Percentiles rank a stretch among this genome's conserved stretches.
phyloP scores from a whole-genome alignment of 2,888 invertebrate genomes.

The Digitonthophagus gazella region DNA sequence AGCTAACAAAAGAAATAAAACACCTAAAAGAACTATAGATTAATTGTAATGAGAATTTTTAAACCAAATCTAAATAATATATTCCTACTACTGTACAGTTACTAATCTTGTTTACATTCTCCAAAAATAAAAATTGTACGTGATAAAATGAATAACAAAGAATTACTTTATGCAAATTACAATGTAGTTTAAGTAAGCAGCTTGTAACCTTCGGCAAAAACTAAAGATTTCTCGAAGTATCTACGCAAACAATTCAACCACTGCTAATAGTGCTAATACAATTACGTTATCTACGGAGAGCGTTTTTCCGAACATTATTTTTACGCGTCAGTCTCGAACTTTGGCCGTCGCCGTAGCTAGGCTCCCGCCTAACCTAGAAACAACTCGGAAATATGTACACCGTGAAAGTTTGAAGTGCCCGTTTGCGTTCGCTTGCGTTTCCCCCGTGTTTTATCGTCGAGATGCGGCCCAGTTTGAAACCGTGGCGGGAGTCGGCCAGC shows the following conservation, averaged over 20 bases:
- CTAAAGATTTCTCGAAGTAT: background rate
- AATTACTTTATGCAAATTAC: no score
- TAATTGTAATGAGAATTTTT: no score
- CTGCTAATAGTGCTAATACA: slow-evolving; percentile 8
- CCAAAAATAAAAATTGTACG: background rate
- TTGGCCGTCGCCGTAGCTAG: background rate
- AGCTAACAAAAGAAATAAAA: no score
- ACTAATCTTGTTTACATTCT: background rate
- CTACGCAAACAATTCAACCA: background rate
- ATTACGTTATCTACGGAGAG: slow-evolving; percentile 1
- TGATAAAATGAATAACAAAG: no score
- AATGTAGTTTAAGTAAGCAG: no score
- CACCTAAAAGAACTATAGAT: no score
- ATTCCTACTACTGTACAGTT: no score
- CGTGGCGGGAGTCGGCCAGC: slow-evolving; percentile 65
- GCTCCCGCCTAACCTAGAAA: slow-evolving; percentile 6
- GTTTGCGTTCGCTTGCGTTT: background rate
- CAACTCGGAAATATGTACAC: background rate
- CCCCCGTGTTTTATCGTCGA: background rate
- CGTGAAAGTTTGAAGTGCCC: background rate
- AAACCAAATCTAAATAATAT: no score
- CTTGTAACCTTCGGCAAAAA: background rate
- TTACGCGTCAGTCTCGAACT: slow-evolving; percentile 1
- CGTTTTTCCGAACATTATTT: background rate
- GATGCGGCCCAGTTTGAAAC: slow-evolving; percentile 50